phyloP scores from a whole-genome alignment of 2,888 invertebrate genomes.

The Andricus curvator region DNA sequence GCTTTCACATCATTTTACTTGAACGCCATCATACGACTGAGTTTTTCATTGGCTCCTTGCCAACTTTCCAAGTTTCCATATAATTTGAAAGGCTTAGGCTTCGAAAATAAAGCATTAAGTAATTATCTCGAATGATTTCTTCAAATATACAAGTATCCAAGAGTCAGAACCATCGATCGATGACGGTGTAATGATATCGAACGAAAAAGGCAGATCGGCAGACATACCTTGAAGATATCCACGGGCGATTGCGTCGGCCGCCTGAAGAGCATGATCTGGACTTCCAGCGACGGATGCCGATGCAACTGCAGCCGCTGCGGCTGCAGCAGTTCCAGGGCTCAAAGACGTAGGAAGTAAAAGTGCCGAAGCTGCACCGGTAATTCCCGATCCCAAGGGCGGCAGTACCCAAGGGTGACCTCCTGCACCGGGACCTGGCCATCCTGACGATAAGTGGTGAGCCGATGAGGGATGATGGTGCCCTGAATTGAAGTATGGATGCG shows the following conservation, averaged over 20 bases:
- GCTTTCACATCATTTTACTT: too few relatives aligned
- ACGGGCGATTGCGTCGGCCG: conserved; percentile 74
- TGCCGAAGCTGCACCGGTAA: conserved; percentile 80
- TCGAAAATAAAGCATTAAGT: neutral
- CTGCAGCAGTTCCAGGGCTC: conserved; percentile 80
- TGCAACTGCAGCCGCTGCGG: conserved; percentile 80
- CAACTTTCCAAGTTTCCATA: too few relatives aligned
- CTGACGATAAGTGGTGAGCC: conserved; percentile 82
- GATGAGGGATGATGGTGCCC: conserved; percentile 80
- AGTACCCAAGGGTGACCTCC: conserved; percentile 73
- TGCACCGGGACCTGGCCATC: conserved; percentile 71
- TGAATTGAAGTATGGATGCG: conserved; percentile 85
- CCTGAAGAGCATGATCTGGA: conserved; percentile 82
- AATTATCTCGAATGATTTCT: neutral
- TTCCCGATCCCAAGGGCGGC: conserved; percentile 71
- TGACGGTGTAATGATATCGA: neutral
- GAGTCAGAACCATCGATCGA: neutral
- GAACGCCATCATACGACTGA: too few relatives aligned
- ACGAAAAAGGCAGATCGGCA: neutral
- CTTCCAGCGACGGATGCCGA: conserved; percentile 77
- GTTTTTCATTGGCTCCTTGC: too few relatives aligned
- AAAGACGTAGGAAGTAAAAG: conserved; percentile 78
- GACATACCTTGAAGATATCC: conserved; percentile 73
- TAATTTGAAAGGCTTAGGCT: neutral
- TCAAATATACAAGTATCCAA: conserved; percentile 17